Percentiles rank a stretch among this genome's conserved stretches.
Conservation (phyloP, 1,140 invertebrate species). For the Monomorium pharaonis region DNA sequence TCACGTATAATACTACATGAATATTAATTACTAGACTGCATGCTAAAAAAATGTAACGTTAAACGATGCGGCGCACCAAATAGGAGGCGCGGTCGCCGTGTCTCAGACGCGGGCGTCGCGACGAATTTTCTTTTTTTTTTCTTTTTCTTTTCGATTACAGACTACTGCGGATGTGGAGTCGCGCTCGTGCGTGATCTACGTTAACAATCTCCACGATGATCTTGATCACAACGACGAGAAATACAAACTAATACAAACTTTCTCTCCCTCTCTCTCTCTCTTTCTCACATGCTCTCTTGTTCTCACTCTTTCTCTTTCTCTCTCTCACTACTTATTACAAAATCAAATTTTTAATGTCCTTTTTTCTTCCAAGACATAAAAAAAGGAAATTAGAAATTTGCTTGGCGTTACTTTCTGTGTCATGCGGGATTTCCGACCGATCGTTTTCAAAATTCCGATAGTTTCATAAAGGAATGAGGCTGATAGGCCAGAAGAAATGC, state of each 20-base stretch:
- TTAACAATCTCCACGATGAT: conserved; percentile 66
- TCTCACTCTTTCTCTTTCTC: background rate
- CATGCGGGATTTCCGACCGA: conserved; percentile 7
- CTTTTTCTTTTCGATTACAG: conserved; percentile 56
- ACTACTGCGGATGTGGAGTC: conserved; percentile 66
- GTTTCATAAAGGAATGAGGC: conserved; percentile 29
- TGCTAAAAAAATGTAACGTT: conserved; percentile 1
- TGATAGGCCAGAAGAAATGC: conserved; percentile 51
- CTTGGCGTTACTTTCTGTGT: background rate
- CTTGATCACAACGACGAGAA: conserved; percentile 55
- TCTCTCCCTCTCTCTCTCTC: background rate
- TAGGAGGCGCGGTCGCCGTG: background rate
- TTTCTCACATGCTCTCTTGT: background rate
- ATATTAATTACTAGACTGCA: conserved; percentile 18
- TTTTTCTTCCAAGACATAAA: background rate
- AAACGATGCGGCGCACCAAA: background rate
- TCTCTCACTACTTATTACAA: background rate
- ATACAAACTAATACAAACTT: conserved; percentile 57
- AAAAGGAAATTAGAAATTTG: background rate
- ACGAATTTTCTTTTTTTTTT: conserved; percentile 22
- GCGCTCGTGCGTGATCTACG: conserved; percentile 60
- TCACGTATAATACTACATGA: conserved; percentile 11
- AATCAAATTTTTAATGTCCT: background rate
- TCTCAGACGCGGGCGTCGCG: conserved; percentile 45
- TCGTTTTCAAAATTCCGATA: background rate